Percentiles rank a stretch among this genome's conserved stretches.
Conservation (phyloP, 2,113 vertebrate genomes). For the Suricata suricatta region DNA sequence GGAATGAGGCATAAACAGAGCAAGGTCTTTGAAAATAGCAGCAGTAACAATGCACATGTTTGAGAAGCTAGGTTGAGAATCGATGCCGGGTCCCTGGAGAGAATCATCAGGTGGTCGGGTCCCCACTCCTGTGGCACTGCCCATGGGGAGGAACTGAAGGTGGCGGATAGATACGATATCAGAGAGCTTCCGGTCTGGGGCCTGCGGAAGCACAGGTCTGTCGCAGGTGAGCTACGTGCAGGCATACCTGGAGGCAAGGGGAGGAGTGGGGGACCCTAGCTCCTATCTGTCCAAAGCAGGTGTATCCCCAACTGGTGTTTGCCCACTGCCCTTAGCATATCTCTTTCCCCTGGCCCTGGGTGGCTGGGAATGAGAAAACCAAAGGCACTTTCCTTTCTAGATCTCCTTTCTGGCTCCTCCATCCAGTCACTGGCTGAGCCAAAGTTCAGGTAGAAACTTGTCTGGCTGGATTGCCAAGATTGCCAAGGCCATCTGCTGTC, state of each 20-base stretch:
- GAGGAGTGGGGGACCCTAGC: rapidly evolving
- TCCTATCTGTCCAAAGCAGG: background rate
- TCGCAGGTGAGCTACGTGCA: background rate
- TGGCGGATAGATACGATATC: rapidly evolving
- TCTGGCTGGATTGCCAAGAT: background rate
- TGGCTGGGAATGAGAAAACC: background rate
- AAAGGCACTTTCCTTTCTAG: background rate
- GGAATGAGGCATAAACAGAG: background rate
- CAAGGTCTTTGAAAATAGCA: background rate
- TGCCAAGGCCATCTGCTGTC: background rate
- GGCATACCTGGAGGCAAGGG: background rate
- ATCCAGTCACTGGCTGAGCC: background rate
- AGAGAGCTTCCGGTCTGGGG: background rate
- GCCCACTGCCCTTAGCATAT: background rate
- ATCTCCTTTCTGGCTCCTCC: background rate
- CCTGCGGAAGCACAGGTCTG: background rate
- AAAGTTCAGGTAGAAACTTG: constrained; percentile 32
- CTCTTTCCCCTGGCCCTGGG: background rate
- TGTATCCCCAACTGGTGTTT: background rate
- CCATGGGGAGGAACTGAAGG: background rate
- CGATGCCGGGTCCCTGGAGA: background rate
- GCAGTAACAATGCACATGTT: too few species aligned
- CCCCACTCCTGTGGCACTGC: background rate
- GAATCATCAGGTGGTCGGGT: background rate
- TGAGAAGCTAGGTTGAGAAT: background rate